Evolutionary conservation across 2,888 invertebrate species (phyloP).

Genomic region (Trissonchulus latispiculum): DNA sequence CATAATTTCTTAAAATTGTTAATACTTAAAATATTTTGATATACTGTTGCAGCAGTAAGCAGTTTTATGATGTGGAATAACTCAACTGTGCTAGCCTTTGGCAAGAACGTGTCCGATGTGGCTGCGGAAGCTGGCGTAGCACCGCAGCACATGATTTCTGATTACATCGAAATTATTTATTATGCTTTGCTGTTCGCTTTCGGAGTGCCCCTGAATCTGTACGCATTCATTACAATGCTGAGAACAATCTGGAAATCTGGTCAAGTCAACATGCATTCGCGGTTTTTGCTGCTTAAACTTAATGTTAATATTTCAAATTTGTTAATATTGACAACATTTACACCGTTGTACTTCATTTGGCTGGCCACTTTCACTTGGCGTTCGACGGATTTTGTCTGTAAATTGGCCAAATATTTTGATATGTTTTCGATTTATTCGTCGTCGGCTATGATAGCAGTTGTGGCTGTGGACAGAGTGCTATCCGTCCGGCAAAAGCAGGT

Average conservation of each 20-base stretch:
- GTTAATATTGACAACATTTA: background rate
- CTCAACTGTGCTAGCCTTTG: no score
- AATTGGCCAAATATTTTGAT: background rate
- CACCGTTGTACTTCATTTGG: background rate
- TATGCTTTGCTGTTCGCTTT: conserved; percentile 32
- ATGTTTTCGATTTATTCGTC: background rate
- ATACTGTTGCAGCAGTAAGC: no score
- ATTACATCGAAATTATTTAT: conserved; percentile 39
- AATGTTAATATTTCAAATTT: background rate
- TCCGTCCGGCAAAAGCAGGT: background rate
- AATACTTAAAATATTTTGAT: no score
- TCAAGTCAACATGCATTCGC: background rate
- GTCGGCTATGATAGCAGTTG: background rate
- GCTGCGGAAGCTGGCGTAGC: no score
- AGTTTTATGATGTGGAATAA: no score
- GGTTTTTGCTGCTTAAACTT: background rate
- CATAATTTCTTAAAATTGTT: no score
- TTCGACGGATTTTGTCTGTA: background rate
- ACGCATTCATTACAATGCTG: conserved; percentile 29
- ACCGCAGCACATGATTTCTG: conserved; percentile 33
- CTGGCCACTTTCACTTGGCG: background rate
- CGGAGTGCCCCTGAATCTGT: conserved; percentile 36
- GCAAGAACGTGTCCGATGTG: no score
- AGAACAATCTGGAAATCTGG: background rate
- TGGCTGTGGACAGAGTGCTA: background rate